Evolutionary conservation across 1,140 invertebrate species (phyloP), one percentile per base, ranked within the genome.

Genomic region (Drosophila aff.): DNA sequence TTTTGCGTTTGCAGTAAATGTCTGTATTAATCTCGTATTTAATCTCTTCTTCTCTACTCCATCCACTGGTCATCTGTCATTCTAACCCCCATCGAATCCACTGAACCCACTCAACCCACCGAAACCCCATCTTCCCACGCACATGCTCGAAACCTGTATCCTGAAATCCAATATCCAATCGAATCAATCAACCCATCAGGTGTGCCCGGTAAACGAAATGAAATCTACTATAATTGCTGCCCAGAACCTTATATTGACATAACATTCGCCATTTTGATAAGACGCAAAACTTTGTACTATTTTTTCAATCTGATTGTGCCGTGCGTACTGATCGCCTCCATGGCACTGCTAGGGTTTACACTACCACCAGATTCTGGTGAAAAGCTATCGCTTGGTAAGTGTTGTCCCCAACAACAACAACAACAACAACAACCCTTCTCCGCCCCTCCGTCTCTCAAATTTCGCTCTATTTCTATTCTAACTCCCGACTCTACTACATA

Each of bases 241-340:
- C 97, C 97, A 77, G 97, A 98, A 94, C 97, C 98, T 83, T 99
- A 99, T 94, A 97, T 99, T 93, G 99, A 99, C 94, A 97, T 99
- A 89, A 99, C 98, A 82, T 99, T 99, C 95, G 97, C 97, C 91
- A 98, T 99, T 92, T 96, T 98, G 93, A 99, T 99, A 94, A 95
- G 99, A 93, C 96, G 99, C 92, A 96, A 99, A 93, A 99, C 98
- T 75, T 96, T 99, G 79, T 99, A 99, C 95, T 99, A 99, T 95
- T 99, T 99, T 94, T 99, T 99, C 96, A 99, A 99, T 95, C 96
- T 99, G 90, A 99, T 99, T 93, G 98, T 99, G 92, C 99, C 99
- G 71, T 99, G 99, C 94, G 98, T 99, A 90, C 96, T 99, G 93
- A 99, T 99, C 92, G 98, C 99, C 81, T 99, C 98, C 78, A 99